phyloP scores from a whole-genome alignment of 2,888 invertebrate species.

The Hirtodrosophila cameraria region DNA sequence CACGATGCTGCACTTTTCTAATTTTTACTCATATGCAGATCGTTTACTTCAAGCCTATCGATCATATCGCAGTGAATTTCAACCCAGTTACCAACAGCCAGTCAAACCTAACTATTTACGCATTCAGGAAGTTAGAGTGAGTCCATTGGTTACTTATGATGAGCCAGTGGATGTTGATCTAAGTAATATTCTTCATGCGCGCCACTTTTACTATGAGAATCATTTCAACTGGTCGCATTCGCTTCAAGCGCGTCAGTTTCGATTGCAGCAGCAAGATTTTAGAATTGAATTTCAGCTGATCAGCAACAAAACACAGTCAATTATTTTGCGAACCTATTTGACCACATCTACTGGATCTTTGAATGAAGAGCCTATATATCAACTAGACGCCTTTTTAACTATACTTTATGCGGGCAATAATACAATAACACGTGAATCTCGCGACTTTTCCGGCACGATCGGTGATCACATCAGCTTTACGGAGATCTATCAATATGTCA shows the following conservation, averaged over 20 bases:
- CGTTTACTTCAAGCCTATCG: constrained; percentile 86
- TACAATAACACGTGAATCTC: constrained; percentile 59
- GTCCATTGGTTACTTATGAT: constrained; percentile 88
- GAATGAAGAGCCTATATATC: constrained; percentile 66
- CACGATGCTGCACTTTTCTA: constrained; percentile 88
- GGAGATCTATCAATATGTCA: constrained; percentile 84
- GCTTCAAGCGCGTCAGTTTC: constrained; percentile 23
- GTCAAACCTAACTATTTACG: constrained; percentile 86
- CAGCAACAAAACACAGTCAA: constrained; percentile 86
- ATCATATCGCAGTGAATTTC: constrained; percentile 86
- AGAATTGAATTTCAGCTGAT: constrained; percentile 86
- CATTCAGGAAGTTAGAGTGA: constrained; percentile 87
- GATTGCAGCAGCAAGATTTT: constrained; percentile 85
- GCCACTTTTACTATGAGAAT: constrained; percentile 43
- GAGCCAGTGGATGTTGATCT: constrained; percentile 87
- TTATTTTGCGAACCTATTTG: constrained; percentile 87
- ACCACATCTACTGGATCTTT: constrained; percentile 68
- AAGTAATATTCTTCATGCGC: constrained; percentile 62
- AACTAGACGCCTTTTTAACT: constrained; percentile 87
- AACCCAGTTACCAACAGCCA: constrained; percentile 83
- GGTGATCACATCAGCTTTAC: constrained; percentile 85
- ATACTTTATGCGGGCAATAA: constrained; percentile 85
- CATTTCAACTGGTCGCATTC: constrained; percentile 59
- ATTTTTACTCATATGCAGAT: constrained; percentile 88
- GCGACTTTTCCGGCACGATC: constrained; percentile 81